Base-by-base conservation (phyloP, 2,888 invertebrate genomes). In the Pyrrhia umbra region DNA sequence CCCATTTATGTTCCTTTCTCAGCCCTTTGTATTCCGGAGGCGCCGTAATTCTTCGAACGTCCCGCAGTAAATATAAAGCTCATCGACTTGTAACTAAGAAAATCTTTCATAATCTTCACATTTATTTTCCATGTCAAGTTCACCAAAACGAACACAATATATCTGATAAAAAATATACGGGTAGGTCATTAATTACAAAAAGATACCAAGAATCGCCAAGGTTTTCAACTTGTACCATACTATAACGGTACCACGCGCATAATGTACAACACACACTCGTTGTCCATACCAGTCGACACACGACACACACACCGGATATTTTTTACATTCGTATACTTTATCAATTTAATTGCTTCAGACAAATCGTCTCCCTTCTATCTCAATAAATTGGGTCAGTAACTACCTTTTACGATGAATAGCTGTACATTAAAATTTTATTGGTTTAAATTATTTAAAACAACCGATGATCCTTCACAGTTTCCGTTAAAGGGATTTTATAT, bases 231-330 rank as follows among this genome's bases (percentile, higher is more conserved):
- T 86, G 77, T 20, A 66, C 82, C 84, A 76, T 27, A 63, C 66
- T 45, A 55, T 77, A 89, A 87, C 85, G 84, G 88, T 88, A 89
- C 85, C 87, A 88, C 79, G 83, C 68, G 69, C 82, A 79, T 79
- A 70, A 80, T 76, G 69, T 70, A 68, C 73, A 77, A 64, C 70
- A 71, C 77, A 73, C 51, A 80, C 71, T 64, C 77, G 75, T 74
- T 84, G 59, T 80, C 82, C 83, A 83, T 58, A 72, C 76, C 67
- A 60, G 83, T 77, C 85, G 84, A 86, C 83, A 77, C 54, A 79
- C 46, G 50, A 58, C 52, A 52, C 34, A 52, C 34, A 82, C 75
- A 75, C 82, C 86, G 87, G 85, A 90, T 84, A 75, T 83, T 74
- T 82, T 72, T 81, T 46, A 64, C 42, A 23, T 51, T 65, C 52